Evolutionary conservation across 1,140 invertebrate species (phyloP), one percentile per base, ranked within the genome.

Genomic region (Chironomus striatipennis): DNA sequence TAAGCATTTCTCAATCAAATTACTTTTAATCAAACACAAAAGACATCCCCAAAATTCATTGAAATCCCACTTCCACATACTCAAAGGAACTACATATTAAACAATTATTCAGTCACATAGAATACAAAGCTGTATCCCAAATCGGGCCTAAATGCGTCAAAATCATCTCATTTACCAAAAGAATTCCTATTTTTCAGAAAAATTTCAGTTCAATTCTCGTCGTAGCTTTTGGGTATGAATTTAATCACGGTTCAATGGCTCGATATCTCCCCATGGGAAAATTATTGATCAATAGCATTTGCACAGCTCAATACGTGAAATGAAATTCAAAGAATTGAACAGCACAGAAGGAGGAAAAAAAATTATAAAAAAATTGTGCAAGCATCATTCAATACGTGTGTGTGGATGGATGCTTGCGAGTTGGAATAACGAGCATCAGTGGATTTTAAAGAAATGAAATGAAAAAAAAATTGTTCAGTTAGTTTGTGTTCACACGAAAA

Each of bases 401-500:
- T n/a, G 43, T 8, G 9, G 8, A 47, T 12, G 43, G 9, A 47
- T 57, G 12, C 12, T 12, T n/a, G n/a, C n/a, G n/a, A n/a, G 12
- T 57, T 57, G 47, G 12, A 15, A 57, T 15, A 57, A 15, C 47
- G 24, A 15, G 47, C 47, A 57, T 9, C 43, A 47, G 43, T 15
- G 43, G 15, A 47, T 15, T 10, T 15, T 10, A 10, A 47, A n/a
- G 12, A 15, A 57, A 47, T 1, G 43, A 12, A 47, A 15, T 47
- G 8, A 47, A 47, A 47, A 47, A 47, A 47, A n/a, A n/a, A 34
- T 2, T 34, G 24, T 34, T 34, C 24, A 57, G 47, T n/a, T 57
- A 57, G 47, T 57, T n/a, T 57, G 47, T 57, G 47, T 57, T 57
- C 47, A 57, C 47, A 57, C 47, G 47, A 70, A 70, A 10, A 70